Evolutionary conservation across 2,113 vertebrate genomes (phyloP).

Genomic region (Gambusia holbrooki): DNA sequence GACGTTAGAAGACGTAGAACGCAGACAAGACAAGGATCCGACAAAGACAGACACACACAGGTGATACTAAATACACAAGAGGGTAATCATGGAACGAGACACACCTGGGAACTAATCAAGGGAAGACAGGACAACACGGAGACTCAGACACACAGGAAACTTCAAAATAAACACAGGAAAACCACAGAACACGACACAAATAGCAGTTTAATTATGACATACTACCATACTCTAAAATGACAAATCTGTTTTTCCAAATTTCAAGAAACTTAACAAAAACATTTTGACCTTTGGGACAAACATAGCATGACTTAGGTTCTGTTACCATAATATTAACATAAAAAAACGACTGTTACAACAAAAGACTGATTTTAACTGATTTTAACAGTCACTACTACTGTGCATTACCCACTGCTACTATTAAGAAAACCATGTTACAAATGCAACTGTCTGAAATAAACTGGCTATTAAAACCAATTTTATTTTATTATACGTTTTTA

Average conservation of each 20-base stretch:
- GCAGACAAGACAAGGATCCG: too few species aligned
- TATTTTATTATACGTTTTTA: not conserved
- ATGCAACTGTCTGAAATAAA: not conserved
- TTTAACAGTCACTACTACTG: not conserved
- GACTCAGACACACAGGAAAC: too few species aligned
- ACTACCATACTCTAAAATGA: slow-evolving; percentile 33
- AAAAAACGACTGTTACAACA: not conserved
- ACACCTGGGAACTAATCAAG: too few species aligned
- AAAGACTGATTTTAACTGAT: not conserved
- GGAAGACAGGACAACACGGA: too few species aligned
- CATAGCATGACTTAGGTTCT: not conserved
- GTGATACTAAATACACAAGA: too few species aligned
- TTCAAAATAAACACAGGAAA: too few species aligned
- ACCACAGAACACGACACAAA: too few species aligned
- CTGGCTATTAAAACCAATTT: not conserved
- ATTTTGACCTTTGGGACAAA: slow-evolving; percentile 6
- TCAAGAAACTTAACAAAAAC: slow-evolving; percentile 13
- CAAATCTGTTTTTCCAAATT: slow-evolving; percentile 15
- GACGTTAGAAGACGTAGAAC: too few species aligned
- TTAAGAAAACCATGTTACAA: not conserved
- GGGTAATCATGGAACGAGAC: too few species aligned
- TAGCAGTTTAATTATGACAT: slow-evolving; percentile 22
- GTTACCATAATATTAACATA: not conserved
- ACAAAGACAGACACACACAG: too few species aligned
- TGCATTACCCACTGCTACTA: not conserved